phyloP scores from a whole-genome alignment of 2,113 vertebrate species.

The Chloropsis hardwickii region DNA sequence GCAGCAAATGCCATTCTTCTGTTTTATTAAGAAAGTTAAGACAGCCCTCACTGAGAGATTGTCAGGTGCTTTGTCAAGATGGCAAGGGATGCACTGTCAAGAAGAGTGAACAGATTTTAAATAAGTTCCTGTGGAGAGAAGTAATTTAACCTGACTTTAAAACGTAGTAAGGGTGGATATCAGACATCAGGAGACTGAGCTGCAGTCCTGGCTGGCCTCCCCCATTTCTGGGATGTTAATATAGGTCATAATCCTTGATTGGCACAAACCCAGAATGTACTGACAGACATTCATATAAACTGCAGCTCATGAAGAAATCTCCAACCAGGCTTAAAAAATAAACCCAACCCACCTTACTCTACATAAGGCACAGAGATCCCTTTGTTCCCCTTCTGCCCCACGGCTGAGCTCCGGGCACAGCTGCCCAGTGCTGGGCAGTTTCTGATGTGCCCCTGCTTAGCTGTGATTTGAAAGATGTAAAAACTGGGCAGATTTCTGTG shows the following conservation, averaged over 20 bases:
- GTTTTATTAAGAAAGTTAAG: background rate
- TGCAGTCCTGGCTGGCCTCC: background rate
- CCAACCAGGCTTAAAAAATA: background rate
- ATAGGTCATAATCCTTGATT: slow-evolving; percentile 1
- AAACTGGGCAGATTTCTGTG: background rate
- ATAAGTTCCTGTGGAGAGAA: background rate
- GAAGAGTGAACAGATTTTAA: background rate
- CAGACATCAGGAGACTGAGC: background rate
- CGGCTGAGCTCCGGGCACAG: background rate
- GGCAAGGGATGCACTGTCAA: background rate
- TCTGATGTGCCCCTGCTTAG: background rate
- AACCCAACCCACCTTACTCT: background rate
- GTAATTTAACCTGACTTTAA: background rate
- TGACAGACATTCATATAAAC: background rate
- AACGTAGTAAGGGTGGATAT: background rate
- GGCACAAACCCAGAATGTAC: background rate
- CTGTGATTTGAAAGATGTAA: background rate
- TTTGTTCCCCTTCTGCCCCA: background rate
- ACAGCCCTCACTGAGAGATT: background rate
- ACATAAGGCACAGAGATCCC: background rate
- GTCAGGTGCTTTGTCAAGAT: background rate
- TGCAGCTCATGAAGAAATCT: background rate
- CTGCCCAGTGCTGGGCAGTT: background rate
- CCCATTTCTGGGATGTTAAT: background rate
- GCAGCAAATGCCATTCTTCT: background rate